Base-by-base conservation (phyloP, 2,888 invertebrate species). In the Schrankia costaestrigalis region DNA sequence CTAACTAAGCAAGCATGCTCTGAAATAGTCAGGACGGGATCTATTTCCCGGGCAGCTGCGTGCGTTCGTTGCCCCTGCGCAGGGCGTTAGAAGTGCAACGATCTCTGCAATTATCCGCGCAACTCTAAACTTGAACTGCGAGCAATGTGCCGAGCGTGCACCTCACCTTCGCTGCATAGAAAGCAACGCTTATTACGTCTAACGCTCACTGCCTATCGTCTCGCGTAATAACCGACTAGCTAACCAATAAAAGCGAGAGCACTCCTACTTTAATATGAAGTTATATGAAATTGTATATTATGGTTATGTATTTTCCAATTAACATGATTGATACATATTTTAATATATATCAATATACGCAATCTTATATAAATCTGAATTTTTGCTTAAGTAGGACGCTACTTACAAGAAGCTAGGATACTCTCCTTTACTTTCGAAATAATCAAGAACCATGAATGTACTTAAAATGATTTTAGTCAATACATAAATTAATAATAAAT, bases 21-120 rank as follows among this genome's bases (percentile, higher is more conserved):
- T 84, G 84, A 84, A 83, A 86, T 85, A 86, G 85, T 84, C 80
- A 69, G 68, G 82, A 78, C 80, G 80, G 81, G 84, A 84, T 86
- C 82, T 84, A 84, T 85, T 86, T 83, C 81, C 81, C 81, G 80
- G 78, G 83, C 86, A 85, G 86, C 85, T 86, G 86, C 78, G 68
- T 59, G 80, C 81, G 86, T 80, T 78, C 85, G 76, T 85, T 86
- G 84, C 84, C 83, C 86, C 74, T 68, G 60, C 71, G 66, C 68
- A 73, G 79, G 76, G 81, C 81, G 78, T 84, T 85, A 85, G 85
- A 85, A 83, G 84, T 84, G 77, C 84, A 82, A 80, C 81, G 86
- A 77, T 83, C 83, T 79, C 75, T 71, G 73, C 82, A 78, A 78
- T 79, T 77, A 80, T 73, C 66, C 68, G 70, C 67, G 71, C 72